These are phyloP conservation scores for Plumapathes pennacea DNA, from an alignment of 92 coral and sea anemone species.

Conservation along the genomic window DNA sequence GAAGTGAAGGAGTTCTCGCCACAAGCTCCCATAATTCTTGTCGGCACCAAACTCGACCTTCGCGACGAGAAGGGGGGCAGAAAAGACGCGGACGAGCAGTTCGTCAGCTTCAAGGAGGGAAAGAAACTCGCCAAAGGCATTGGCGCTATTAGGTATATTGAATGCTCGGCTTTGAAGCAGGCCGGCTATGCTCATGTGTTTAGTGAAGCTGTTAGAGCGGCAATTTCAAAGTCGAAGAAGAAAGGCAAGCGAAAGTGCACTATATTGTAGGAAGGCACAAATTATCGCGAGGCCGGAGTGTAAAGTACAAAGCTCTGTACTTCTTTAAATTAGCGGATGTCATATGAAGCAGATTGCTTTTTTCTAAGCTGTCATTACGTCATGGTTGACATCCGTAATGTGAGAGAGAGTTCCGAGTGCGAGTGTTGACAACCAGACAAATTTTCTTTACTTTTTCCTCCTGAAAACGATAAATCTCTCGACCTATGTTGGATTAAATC, in stretches of 20 bases:
- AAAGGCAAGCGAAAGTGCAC: slow-evolving; percentile 57
- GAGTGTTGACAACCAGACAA: too few species aligned
- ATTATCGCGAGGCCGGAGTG: too few species aligned
- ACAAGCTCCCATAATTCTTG: slow-evolving; percentile 71
- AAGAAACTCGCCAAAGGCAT: slow-evolving; percentile 69
- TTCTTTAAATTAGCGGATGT: too few species aligned
- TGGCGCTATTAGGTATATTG: slow-evolving; percentile 73
- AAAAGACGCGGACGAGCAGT: slow-evolving; percentile 21
- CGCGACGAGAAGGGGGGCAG: slow-evolving; percentile 67
- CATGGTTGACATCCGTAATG: too few species aligned
- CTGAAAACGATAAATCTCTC: too few species aligned
- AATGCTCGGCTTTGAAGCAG: slow-evolving; percentile 83
- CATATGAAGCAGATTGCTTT: too few species aligned
- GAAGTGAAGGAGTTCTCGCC: slow-evolving; percentile 65
- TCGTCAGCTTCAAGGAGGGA: slow-evolving; percentile 65
- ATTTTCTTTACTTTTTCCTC: too few species aligned
- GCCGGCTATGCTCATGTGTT: slow-evolving; percentile 73
- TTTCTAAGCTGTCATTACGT: too few species aligned
- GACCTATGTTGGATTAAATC: too few species aligned
- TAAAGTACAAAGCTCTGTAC: too few species aligned
- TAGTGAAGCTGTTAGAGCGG: slow-evolving; percentile 74
- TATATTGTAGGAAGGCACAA: slow-evolving; percentile 34
- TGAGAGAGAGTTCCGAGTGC: too few species aligned
- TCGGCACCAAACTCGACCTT: slow-evolving; percentile 81
- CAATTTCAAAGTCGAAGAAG: slow-evolving; percentile 34